Base-by-base conservation (phyloP, 2,888 invertebrate species). In the Acanthosepion pharaonis region DNA sequence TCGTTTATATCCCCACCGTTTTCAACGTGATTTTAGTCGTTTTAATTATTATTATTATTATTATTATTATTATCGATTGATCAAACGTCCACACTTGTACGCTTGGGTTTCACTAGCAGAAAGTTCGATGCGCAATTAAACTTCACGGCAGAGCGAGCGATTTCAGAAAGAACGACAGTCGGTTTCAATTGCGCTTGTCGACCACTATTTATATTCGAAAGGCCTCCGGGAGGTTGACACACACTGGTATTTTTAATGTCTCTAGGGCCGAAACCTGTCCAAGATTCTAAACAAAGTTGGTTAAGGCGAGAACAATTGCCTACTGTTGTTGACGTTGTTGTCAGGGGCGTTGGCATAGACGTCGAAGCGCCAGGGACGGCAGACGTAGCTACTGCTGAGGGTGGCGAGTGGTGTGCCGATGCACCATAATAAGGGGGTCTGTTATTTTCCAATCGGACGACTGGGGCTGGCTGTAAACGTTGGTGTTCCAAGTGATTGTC, bases 401-500 rank as follows among this genome's bases (percentile, higher is more conserved):
- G 78, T n/a, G n/a, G 23, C n/a, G 78, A 33, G n/a, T 15, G 78
- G 78, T 78, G n/a, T n/a, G 9, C 78, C 33, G 78, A 33, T 11
- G 78, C 78, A n/a, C 78, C 78, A 33, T 78, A 78, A n/a, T n/a
- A 78, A 15, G 33, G 78, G 78, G n/a, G 78, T 78, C 78, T 11
- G 78, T 78, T 78, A 78, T 1, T 33, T 78, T 78, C 78, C 78
- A 78, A 78, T 78, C 78, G 78, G 78, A 78, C 78, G 78, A 78
- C 78, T 78, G 78, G 78, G 78, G n/a, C 78, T 78, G 78, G 78
- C 78, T 78, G n/a, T 11, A 78, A 78, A 78, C 78, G 33, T 15
- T 78, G 78, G 78, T 78, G n/a, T 33, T 78, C 78, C n/a, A 78
- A 33, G n/a, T 78, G 78, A 78, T 78, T 78, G 78, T 78, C 78